Evolutionary conservation across 2,113 vertebrate species (phyloP).

Genomic region (Gallinago media): DNA sequence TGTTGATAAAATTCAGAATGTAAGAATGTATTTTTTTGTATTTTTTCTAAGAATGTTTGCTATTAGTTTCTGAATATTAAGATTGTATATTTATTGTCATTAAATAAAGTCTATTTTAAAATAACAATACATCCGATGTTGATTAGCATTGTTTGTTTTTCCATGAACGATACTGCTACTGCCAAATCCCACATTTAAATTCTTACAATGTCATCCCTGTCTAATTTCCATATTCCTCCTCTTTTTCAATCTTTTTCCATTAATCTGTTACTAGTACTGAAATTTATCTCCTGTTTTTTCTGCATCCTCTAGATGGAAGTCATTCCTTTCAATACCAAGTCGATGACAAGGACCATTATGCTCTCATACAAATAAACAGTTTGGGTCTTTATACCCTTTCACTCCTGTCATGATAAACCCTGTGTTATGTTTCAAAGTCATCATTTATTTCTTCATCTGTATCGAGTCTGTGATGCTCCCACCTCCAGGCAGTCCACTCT

Average conservation of each 20-base stretch:
- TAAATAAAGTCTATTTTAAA: conserved; percentile 76
- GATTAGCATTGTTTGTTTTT: neutral
- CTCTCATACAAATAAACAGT: conserved; percentile 26
- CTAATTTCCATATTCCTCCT: conserved; percentile 26
- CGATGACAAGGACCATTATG: neutral
- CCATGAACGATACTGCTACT: neutral
- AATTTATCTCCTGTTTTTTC: conserved; percentile 22
- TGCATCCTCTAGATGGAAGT: conserved; percentile 14
- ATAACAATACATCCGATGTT: neutral
- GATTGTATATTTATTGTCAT: conserved; percentile 74
- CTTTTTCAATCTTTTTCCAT: conserved; percentile 23
- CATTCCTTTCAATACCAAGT: conserved; percentile 1
- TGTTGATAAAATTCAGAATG: conserved; percentile 40
- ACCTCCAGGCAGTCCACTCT: neutral
- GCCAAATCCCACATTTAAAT: conserved; percentile 12
- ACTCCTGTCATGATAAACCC: conserved; percentile 13
- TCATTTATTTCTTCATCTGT: conserved; percentile 15
- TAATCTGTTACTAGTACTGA: conserved; percentile 24
- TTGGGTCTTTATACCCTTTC: conserved; percentile 23
- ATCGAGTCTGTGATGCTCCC: neutral
- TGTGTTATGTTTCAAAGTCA: neutral
- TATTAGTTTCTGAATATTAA: conserved; percentile 59
- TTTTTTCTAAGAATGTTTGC: conserved; percentile 53
- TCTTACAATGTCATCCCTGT: neutral
- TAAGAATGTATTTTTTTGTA: conserved; percentile 66